A percentile compares a stretch with the other conserved stretches of the same genome.
These are phyloP conservation scores for Nasonia giraulti DNA, from an alignment of 1,140 invertebrate genomes.

Conservation along the genomic window DNA sequence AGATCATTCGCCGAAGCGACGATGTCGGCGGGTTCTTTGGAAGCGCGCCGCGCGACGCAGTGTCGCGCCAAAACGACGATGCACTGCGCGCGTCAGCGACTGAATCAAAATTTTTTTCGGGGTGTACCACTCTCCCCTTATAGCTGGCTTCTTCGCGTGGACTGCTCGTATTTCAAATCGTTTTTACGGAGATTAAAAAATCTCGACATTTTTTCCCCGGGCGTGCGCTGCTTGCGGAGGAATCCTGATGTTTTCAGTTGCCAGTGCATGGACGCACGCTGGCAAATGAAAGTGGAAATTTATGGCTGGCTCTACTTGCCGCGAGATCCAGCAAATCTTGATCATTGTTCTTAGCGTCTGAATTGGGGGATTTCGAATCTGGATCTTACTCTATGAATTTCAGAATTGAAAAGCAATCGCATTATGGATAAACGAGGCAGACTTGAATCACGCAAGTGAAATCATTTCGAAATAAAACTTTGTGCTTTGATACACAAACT, in stretches of 20 bases:
- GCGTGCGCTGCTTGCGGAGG: no score
- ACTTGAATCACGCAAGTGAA: no score
- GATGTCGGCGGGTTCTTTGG: neutral
- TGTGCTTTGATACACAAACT: no score
- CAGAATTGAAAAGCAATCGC: no score
- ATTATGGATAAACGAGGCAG: no score
- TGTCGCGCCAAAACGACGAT: constrained; percentile 28
- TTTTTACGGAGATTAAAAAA: neutral
- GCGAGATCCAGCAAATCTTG: neutral
- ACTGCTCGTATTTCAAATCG: constrained; percentile 8
- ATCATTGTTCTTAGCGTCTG: neutral
- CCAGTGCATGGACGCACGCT: neutral
- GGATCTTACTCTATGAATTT: no score
- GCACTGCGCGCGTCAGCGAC: neutral
- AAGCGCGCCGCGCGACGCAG: constrained; percentile 24
- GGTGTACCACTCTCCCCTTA: neutral
- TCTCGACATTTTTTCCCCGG: neutral
- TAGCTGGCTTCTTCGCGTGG: neutral
- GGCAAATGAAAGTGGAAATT: neutral
- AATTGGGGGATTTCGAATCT: no score
- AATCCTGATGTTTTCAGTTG: neutral
- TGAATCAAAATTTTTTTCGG: neutral
- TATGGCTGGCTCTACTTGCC: neutral
- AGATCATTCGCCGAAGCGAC: neutral
- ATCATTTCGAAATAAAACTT: no score